phyloP scores from a whole-genome alignment of 2,888 invertebrate genomes.

The Epinotia nisella region DNA sequence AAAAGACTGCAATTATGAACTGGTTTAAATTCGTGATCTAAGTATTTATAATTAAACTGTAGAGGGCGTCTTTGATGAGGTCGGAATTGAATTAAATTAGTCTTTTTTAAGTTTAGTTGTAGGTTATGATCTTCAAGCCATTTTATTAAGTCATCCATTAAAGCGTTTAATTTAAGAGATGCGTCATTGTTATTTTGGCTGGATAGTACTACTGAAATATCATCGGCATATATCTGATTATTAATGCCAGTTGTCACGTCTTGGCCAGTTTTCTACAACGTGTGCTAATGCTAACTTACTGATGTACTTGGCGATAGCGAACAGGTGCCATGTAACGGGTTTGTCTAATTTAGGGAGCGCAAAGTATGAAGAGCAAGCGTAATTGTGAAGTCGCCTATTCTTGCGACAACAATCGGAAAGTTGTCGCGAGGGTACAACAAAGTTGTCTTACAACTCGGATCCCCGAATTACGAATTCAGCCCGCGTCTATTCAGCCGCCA shows the following conservation, averaged over 20 bases:
- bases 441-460: conserved; percentile 36
- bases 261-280: conserved; percentile 54
- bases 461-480: conserved; percentile 38
- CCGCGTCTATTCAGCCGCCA: conserved; percentile 17
- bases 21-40: too few relatives aligned
- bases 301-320: conserved; percentile 65
- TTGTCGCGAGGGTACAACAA: conserved; percentile 25
- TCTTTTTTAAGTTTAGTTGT: too few relatives aligned
- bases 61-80: too few relatives aligned
- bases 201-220: too few relatives aligned
- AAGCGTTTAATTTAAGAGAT: too few relatives aligned
- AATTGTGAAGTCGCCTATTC: conserved; percentile 27
- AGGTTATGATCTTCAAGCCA: too few relatives aligned
- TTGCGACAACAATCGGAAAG: conserved; percentile 37
- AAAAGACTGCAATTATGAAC: too few relatives aligned
- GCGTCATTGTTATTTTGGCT: too few relatives aligned
- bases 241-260: conserved; percentile 55
- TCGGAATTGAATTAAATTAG: too few relatives aligned
- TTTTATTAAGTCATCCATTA: too few relatives aligned
- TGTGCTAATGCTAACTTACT: conserved; percentile 65
- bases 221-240: conserved; percentile 57
- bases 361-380: conserved; percentile 50
- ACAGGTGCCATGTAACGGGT: conserved; percentile 54
- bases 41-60: too few relatives aligned
- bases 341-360: conserved; percentile 48